Base-by-base conservation (phyloP, 35 echinoderm and acorn worm species). In the Eucidaris tribuloides region DNA sequence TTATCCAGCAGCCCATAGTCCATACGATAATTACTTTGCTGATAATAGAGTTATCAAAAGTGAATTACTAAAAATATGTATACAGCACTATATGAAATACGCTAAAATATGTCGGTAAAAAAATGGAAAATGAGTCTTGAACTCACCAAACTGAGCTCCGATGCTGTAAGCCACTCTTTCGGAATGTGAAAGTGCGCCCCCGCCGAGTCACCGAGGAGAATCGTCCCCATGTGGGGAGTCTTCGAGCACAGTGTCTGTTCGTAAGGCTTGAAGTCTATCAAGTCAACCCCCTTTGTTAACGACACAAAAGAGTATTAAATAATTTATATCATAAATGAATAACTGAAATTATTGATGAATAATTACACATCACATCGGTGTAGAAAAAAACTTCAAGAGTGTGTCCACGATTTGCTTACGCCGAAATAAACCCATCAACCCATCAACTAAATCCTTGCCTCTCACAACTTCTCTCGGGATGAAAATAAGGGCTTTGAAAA, bases 181-280 rank as follows among this genome's bases (percentile, higher is more conserved):
- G 93, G 93, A 14, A 96, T 87, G 50, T 96, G 93, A 46, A 95
- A 96, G 66, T 96, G 93, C 37, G 93, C 93, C 40, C 78, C 80
- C 14, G 93, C 93, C 13, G 93, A 96, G 60, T 96, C 93, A 2
- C 93, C 86, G 28, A 96, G 78, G 9, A 91, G 38, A 38, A 89
- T 79, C 7, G 90, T 48, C 19, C 93, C 93, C 44, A 86, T 62
- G 38, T 79, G 83, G 41, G 48, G 25, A 33, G 76, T 82, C 1
- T 76, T 56, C 5, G 22, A 22, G 49, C 87, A 89, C 1, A 90
- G 44, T 32, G 81, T 81, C 39, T 91, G 82, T 80, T 96, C 93
- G 33, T 86, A 96, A 0, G 93, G 30, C 46, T 82, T 86, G n/a
- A 83, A 68, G 29, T 64, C 81, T 5, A 40, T 76, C 19, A 83